Conservation (phyloP, 2,797 vertebrate species). For the Chaenodraco wilsoni region DNA sequence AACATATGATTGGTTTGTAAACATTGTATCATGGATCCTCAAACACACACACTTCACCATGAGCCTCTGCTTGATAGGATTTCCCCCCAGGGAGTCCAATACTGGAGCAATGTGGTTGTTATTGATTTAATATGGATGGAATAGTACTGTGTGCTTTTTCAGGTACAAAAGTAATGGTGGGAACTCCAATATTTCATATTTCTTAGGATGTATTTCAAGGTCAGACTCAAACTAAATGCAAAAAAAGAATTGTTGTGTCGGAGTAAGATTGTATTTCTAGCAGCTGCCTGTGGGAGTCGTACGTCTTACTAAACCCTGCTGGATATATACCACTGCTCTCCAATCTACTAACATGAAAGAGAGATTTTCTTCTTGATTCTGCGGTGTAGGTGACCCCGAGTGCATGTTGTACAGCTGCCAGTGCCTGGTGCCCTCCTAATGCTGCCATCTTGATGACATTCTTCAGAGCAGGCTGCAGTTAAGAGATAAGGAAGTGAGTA, state of each 20-base stretch:
- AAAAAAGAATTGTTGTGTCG: conserved; percentile 17
- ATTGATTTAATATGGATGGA: conserved; percentile 55
- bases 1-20: conserved; percentile 6
- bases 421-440: conserved; percentile 40
- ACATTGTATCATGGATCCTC: conserved; percentile 15
- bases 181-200: conserved; percentile 34
- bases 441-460: conserved; percentile 68
- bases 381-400: conserved; percentile 40
- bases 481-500: conserved; percentile 72
- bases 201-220: conserved; percentile 39
- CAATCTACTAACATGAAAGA: conserved; percentile 44
- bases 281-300: conserved; percentile 35
- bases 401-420: conserved; percentile 50
- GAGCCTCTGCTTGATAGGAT: conserved; percentile 27
- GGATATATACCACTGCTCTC: conserved; percentile 23
- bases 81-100: conserved; percentile 35
- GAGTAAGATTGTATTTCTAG: conserved; percentile 45
- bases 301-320: conserved; percentile 34
- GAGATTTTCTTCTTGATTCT: conserved; percentile 31
- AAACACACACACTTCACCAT: conserved; percentile 15
- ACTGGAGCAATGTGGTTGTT: conserved; percentile 29
- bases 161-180: conserved; percentile 1
- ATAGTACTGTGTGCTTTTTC: conserved; percentile 22
- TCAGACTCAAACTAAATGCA: conserved; percentile 26
- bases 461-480: conserved; percentile 68